phyloP scores from a whole-genome alignment of 2,888 invertebrate genomes.

The Melipona bicolor region DNA sequence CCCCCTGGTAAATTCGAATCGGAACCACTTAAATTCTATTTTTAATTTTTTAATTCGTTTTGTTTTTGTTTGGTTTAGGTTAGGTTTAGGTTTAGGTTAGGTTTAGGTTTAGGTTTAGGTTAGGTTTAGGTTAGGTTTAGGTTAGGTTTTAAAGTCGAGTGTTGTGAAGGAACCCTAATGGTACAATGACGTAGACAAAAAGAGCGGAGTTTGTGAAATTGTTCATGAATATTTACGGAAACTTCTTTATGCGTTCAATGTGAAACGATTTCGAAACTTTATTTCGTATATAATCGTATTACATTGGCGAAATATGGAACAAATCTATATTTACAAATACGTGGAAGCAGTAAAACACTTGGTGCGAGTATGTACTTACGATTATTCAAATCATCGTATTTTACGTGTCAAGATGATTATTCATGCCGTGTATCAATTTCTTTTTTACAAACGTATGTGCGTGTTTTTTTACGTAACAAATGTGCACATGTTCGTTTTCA shows the following conservation, averaged over 20 bases:
- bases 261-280: background rate
- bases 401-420: background rate
- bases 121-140: too few species aligned
- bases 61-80: background rate
- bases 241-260: background rate
- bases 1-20: background rate
- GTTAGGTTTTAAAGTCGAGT: too few species aligned
- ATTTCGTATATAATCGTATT: background rate
- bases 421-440: background rate
- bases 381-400: background rate
- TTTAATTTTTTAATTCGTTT: background rate
- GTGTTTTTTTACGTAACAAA: too few species aligned
- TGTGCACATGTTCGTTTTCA: too few species aligned
- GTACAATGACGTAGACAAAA: too few species aligned
- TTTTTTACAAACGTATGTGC: too few species aligned
- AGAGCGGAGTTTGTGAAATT: too few species aligned
- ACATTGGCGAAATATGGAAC: background rate
- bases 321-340: background rate
- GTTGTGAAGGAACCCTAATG: too few species aligned
- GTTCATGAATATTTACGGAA: too few species aligned
- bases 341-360: background rate
- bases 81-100: too few species aligned
- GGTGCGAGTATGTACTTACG: too few species aligned
- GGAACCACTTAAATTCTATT: background rate
- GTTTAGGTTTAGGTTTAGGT: too few species aligned